Evolutionary conservation across 2,888 invertebrate genomes (phyloP).

Genomic region (Caenorhabditis sulstoni): DNA sequence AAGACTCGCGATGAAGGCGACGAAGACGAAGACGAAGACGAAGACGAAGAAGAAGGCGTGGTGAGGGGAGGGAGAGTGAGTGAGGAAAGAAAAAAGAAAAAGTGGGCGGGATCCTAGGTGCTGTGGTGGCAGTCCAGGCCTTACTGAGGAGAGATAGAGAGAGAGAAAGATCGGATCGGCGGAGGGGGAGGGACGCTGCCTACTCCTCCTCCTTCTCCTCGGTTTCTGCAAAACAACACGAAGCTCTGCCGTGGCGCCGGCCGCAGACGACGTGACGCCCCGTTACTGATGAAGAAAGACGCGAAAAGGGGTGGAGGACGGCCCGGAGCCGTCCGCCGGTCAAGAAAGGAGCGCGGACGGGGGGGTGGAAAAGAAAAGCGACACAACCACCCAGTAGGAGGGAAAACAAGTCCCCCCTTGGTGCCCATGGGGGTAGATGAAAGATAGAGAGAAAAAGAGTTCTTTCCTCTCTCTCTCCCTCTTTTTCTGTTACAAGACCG

Average conservation of each 20-base stretch:
- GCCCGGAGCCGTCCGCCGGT: too few relatives aligned
- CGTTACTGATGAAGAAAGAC: conserved; percentile 34
- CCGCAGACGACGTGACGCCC: conserved; percentile 49
- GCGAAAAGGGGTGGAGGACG: background rate
- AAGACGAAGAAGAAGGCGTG: conserved; percentile 20
- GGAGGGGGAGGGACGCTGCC: conserved; percentile 17
- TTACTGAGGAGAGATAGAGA: background rate
- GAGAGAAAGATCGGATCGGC: background rate
- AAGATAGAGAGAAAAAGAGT: background rate
- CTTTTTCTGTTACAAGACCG: background rate
- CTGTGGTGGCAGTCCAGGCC: background rate
- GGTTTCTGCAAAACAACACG: too few relatives aligned
- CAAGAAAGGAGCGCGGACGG: too few relatives aligned
- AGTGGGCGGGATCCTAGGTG: conserved; percentile 7
- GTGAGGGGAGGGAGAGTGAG: background rate
- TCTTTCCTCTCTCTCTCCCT: conserved; percentile 6
- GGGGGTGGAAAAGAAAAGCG: too few relatives aligned
- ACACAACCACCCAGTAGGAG: too few relatives aligned
- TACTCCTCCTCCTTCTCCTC: background rate
- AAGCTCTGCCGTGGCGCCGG: background rate
- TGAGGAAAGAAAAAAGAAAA: background rate
- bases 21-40: conserved; percentile 21
- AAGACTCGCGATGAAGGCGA: background rate
- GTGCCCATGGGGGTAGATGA: too few relatives aligned
- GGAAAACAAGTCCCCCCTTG: too few relatives aligned